Conservation (phyloP, 2,888 invertebrate genomes). For the Conops quadrifasciatus region DNA sequence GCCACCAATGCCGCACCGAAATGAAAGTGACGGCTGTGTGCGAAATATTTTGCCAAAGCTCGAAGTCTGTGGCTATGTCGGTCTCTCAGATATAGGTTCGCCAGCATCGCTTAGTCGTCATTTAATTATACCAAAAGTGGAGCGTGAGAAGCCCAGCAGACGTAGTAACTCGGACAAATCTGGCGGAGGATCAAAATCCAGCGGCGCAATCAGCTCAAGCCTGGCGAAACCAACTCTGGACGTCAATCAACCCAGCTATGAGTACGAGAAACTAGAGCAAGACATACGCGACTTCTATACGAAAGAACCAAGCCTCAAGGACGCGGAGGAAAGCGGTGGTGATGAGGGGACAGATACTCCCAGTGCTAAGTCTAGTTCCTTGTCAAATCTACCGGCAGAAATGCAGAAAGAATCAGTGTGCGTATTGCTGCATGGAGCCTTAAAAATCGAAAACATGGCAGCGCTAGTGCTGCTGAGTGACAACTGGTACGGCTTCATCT, state of each 20-base stretch:
- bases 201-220: constrained; percentile 40
- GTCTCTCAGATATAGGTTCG: constrained; percentile 88
- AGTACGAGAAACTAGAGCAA: constrained; percentile 61
- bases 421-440: constrained; percentile 89
- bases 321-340: constrained; percentile 53
- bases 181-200: constrained; percentile 64
- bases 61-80: constrained; percentile 87
- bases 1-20: constrained; percentile 69
- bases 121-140: constrained; percentile 80
- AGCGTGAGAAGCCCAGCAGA: constrained; percentile 64
- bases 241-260: constrained; percentile 53
- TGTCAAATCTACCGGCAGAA: constrained; percentile 29
- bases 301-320: constrained; percentile 53
- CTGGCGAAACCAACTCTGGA: constrained; percentile 47
- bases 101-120: constrained; percentile 92
- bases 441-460: constrained; percentile 91
- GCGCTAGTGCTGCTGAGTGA: constrained; percentile 84
- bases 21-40: constrained; percentile 38
- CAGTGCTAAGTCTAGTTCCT: constrained; percentile 27
- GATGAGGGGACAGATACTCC: constrained; percentile 55
- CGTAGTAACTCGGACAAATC: constrained; percentile 54
- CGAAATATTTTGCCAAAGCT: constrained; percentile 73
- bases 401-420: constrained; percentile 81
- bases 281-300: constrained; percentile 63
- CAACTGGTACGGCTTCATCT: constrained; percentile 94